Evolutionary conservation across 2,888 invertebrate species (phyloP), one percentile per base, ranked within the genome.

Genomic region (Baccha elongata): DNA sequence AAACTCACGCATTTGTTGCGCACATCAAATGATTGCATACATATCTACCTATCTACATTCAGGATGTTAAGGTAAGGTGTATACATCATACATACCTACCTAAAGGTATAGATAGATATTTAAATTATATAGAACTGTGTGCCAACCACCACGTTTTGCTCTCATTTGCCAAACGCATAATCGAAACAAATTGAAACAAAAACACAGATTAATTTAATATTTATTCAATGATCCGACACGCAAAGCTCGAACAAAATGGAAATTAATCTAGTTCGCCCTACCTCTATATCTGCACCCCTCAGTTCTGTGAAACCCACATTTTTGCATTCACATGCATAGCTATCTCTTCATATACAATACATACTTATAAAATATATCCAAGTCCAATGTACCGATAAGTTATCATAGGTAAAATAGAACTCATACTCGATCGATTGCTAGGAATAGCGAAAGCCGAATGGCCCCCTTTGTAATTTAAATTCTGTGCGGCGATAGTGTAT

Each of bases 171-270:
- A 60, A 81, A 52, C 71, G 73, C 44, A 81, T 75, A 74, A 79
- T 79, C 84, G 69, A 84, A 73, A 74, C 79, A 84, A 84, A 84
- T 83, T 84, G 84, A 84, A 84, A 79, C 84, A 84, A 84, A 84
- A 84, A 79, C 84, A 65, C 69, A 53, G 84, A 84, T 84, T 84
- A 79, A 84, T 84, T 84, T 79, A 84, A 74, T 79, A 84, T 79
- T 79, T 78, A 84, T 84, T 79, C 84, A 84, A 84, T 84, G 84
- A 79, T 79, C 79, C 73, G 79, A 65, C 84, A 84, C 79, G 79
- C 78, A 79, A 79, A 79, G 84, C 78, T 78, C 69, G 52, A 65
- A 69, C 84, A 84, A 84, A 84, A 84, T 84, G 84, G 73, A 79
- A 84, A 84, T 84, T 84, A 84, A 84, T 84, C 79, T 84, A 83